Evolutionary conservation across 1,140 invertebrate genomes (phyloP).

Genomic region (Caenorhabditis elegans): WBcel235 BX284605.5:10591001-10591500

Average conservation of each 20-base stretch:
- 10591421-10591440: background rate
- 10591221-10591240: slow-evolving; percentile 7
- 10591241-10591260: background rate
- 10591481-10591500: slow-evolving; percentile 9
- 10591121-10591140: background rate
- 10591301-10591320: background rate
- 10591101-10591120: too few species aligned
- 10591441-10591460: background rate
- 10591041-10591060: slow-evolving; percentile 9
- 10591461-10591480: slow-evolving; percentile 13
- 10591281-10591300: slow-evolving; percentile 6
- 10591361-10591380: background rate
- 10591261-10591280: background rate
- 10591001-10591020: background rate
- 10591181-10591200: background rate
- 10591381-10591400: background rate
- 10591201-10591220: background rate
- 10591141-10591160: background rate
- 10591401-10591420: background rate
- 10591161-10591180: background rate
- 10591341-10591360: too few species aligned
- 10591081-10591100: background rate
- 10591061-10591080: slow-evolving; percentile 19
- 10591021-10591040: background rate
- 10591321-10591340: too few species aligned